A percentile compares a stretch with the other conserved stretches of the same genome.
Evolutionary conservation across 92 coral and sea anemone genomes (phyloP).

Genomic region (Montipora capitata): DNA sequence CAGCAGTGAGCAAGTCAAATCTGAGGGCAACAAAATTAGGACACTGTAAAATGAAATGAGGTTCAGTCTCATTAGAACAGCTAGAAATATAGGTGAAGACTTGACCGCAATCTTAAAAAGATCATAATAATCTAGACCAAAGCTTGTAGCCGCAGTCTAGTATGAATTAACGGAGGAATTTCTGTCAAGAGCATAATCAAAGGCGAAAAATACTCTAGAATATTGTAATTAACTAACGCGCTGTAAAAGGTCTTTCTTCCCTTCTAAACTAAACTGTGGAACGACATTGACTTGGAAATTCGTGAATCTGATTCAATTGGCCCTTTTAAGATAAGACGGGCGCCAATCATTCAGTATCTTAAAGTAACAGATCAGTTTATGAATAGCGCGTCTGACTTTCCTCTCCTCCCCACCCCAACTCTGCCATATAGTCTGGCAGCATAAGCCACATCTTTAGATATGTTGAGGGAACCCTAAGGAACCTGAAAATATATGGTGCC

Average conservation of each 20-base stretch:
- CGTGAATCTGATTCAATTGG: not conserved
- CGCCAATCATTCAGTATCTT: not conserved
- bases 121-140: not conserved
- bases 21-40: not conserved
- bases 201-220: constrained; percentile 11
- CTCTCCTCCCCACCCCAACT: not conserved
- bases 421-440: not conserved
- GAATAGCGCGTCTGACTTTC: not conserved
- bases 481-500: too few species aligned
- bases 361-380: not conserved
- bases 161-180: constrained; percentile 18
- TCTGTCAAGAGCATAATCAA: constrained; percentile 26
- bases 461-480: too few species aligned
- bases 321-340: not conserved
- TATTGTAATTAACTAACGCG: not conserved
- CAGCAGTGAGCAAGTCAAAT: not conserved
- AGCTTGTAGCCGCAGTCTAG: constrained; percentile 19
- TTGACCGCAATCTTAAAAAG: not conserved
- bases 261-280: too few species aligned
- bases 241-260: not conserved
- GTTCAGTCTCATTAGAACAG: not conserved
- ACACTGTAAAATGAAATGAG: not conserved
- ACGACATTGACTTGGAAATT: too few species aligned
- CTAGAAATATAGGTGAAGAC: not conserved
- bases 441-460: too few species aligned